These are phyloP conservation scores for Marisa cornuarietis DNA, from an alignment of 1,140 invertebrate species.

Conservation along the genomic window DNA sequence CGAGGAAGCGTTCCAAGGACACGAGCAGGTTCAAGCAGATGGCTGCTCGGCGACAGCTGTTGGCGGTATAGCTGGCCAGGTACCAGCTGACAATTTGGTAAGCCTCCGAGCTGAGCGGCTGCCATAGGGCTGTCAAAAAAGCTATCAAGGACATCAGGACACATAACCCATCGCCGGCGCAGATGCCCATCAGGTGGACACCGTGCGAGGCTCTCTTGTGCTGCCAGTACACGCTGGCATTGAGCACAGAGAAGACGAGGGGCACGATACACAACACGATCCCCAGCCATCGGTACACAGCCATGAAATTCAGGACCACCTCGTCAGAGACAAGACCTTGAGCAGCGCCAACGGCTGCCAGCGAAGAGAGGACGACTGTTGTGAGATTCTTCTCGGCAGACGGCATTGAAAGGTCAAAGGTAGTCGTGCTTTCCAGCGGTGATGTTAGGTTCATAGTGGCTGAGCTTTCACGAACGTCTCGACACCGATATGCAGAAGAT, in stretches of 20 bases:
- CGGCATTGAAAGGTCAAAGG: too few species aligned
- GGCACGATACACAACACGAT: constrained; percentile 6
- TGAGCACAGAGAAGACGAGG: background rate
- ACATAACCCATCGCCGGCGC: constrained; percentile 9
- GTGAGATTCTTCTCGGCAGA: too few species aligned
- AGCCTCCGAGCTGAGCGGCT: background rate
- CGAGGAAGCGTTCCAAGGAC: constrained; percentile 13
- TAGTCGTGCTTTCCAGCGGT: too few species aligned
- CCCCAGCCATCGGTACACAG: background rate
- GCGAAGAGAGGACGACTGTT: too few species aligned
- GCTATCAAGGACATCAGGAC: background rate
- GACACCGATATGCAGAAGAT: too few species aligned
- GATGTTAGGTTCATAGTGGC: too few species aligned
- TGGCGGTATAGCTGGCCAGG: constrained; percentile 4
- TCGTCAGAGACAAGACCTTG: constrained; percentile 5
- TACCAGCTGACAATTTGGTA: constrained; percentile 8
- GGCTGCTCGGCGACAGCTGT: constrained; percentile 5
- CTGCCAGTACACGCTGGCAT: constrained; percentile 16
- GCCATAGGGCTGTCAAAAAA: background rate
- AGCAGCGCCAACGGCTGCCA: too few species aligned
- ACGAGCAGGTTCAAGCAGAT: constrained; percentile 6
- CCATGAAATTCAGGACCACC: background rate
- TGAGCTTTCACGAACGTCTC: too few species aligned
- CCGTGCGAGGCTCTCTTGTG: background rate
- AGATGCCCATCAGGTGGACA: constrained; percentile 1